Evolutionary conservation across 2,888 invertebrate species (phyloP).

Genomic region (Coleophora deauratella): DNA sequence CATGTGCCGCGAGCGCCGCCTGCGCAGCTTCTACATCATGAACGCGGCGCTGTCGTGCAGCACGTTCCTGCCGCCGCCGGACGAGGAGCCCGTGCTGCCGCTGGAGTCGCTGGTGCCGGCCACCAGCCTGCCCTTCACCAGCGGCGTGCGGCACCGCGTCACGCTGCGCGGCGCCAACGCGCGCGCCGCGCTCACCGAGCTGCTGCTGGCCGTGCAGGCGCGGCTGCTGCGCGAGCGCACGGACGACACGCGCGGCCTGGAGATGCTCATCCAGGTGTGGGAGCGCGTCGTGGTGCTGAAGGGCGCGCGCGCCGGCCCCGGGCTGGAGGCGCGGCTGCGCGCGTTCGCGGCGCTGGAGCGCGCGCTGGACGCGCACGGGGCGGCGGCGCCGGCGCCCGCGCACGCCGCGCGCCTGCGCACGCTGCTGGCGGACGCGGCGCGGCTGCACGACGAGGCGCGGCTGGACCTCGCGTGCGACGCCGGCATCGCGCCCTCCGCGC

Average conservation of each 20-base stretch:
- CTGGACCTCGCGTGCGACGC: constrained; percentile 54
- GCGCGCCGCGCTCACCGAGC: constrained; percentile 74
- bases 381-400: constrained; percentile 62
- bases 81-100: constrained; percentile 74
- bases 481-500: constrained; percentile 46
- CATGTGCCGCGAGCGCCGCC: constrained; percentile 78
- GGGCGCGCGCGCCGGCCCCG: constrained; percentile 49
- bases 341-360: constrained; percentile 77
- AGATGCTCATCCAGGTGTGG: constrained; percentile 78
- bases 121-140: constrained; percentile 62
- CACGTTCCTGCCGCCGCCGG: constrained; percentile 79
- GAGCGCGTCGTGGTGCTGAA: constrained; percentile 61
- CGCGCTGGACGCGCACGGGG: constrained; percentile 76
- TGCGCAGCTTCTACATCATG: constrained; percentile 79
- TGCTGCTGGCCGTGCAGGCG: constrained; percentile 77
- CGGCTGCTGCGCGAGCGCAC: constrained; percentile 78
- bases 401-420: constrained; percentile 65
- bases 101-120: constrained; percentile 73
- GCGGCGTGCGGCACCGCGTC: constrained; percentile 51
- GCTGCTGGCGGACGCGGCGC: constrained; percentile 77
- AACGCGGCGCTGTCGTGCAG: constrained; percentile 77
- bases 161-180: constrained; percentile 81
- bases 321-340: constrained; percentile 78
- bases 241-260: constrained; percentile 86
- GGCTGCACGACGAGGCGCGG: constrained; percentile 75